Evolutionary conservation across 2,797 vertebrate genomes (phyloP).

Genomic region (Mormyrops attenuatus): DNA sequence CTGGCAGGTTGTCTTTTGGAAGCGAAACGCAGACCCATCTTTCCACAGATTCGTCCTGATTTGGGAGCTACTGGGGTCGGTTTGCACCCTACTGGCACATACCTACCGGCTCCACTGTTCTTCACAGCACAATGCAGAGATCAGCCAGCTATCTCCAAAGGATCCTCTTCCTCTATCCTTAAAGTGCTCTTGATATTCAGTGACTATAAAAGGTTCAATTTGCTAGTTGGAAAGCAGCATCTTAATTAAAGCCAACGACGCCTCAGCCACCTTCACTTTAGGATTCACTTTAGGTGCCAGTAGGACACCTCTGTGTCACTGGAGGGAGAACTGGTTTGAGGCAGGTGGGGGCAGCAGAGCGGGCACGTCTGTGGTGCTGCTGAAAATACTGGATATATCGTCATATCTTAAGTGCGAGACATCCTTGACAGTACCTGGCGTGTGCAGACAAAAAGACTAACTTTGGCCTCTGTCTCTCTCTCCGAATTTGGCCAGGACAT

Average conservation of each 20-base stretch:
- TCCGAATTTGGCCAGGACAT: not conserved
- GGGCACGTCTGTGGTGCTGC: not conserved
- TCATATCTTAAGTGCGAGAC: not conserved
- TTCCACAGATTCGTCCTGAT: conserved; percentile 27
- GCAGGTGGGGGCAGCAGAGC: not conserved
- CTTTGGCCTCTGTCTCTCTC: not conserved
- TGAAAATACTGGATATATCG: not conserved
- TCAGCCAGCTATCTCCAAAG: not conserved
- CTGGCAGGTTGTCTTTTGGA: conserved; percentile 53
- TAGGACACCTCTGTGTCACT: not conserved
- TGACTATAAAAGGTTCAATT: not conserved
- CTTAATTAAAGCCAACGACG: conserved; percentile 11
- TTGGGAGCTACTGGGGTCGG: not conserved
- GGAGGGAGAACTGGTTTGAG: conserved; percentile 23
- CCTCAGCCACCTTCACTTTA: too few species aligned
- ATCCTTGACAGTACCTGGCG: not conserved
- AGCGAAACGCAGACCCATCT: conserved; percentile 35
- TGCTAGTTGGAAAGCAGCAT: conserved; percentile 14
- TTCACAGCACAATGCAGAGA: not conserved
- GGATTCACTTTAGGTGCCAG: too few species aligned
- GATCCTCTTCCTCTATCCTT: not conserved
- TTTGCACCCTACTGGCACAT: not conserved
- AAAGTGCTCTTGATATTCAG: not conserved
- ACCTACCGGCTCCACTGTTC: not conserved
- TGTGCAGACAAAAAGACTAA: not conserved